phyloP scores from a whole-genome alignment of 2,113 vertebrate genomes.

The Pterophyllum scalare region DNA sequence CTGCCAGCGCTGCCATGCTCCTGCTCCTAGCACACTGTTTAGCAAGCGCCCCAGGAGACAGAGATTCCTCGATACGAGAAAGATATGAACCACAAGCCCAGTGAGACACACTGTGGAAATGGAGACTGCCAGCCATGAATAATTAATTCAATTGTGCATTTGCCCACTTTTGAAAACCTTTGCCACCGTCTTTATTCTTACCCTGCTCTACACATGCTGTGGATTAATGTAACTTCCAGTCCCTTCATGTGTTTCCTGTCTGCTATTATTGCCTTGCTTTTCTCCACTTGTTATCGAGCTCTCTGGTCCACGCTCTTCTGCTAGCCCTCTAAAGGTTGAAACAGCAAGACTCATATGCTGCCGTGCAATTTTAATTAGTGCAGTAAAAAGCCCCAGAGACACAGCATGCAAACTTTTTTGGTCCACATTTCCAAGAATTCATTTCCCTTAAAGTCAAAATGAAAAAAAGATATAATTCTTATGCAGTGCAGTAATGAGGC shows the following conservation, averaged over 20 bases:
- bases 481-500: slow-evolving; percentile 48
- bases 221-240: slow-evolving; percentile 37
- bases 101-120: slow-evolving; percentile 46
- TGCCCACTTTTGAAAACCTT: slow-evolving; percentile 31
- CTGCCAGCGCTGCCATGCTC: slow-evolving; percentile 28
- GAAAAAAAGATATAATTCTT: slow-evolving; percentile 22
- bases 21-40: slow-evolving; percentile 33
- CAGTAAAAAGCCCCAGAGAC: slow-evolving; percentile 25
- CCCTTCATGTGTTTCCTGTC: slow-evolving; percentile 23
- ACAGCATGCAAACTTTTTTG: slow-evolving; percentile 27
- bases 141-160: slow-evolving; percentile 60
- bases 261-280: slow-evolving; percentile 6
- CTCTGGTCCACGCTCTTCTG: not conserved
- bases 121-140: slow-evolving; percentile 57
- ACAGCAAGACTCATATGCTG: slow-evolving; percentile 24
- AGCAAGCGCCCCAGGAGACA: slow-evolving; percentile 38
- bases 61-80: slow-evolving; percentile 51
- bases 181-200: slow-evolving; percentile 37
- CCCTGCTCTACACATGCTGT: slow-evolving; percentile 10
- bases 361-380: slow-evolving; percentile 60
- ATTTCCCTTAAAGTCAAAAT: slow-evolving; percentile 39
- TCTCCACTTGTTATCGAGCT: slow-evolving; percentile 1
- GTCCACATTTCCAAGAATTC: slow-evolving; percentile 44
- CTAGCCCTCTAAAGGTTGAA: slow-evolving; percentile 38
- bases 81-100: slow-evolving; percentile 43